Percentiles rank a stretch among this genome's conserved stretches.
These are phyloP conservation scores for Aspiorhynchus laticeps DNA, from an alignment of 2,113 vertebrate genomes.

Conservation along the genomic window DNA sequence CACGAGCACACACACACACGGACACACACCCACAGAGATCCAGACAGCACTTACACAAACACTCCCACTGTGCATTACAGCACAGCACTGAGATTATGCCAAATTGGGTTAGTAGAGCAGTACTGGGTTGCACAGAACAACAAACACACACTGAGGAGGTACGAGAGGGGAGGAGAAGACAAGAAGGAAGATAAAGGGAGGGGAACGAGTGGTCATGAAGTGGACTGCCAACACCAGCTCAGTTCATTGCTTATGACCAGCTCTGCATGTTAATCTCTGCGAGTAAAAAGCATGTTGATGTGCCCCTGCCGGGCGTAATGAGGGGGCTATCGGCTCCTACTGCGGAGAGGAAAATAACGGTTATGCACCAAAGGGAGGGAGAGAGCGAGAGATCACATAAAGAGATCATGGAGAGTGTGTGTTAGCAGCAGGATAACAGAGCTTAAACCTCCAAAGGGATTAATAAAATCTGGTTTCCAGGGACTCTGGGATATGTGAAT, in stretches of 20 bases:
- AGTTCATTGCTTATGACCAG: background rate
- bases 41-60: constrained; percentile 43
- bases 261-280: constrained; percentile 11
- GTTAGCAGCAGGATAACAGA: constrained; percentile 33
- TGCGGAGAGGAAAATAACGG: constrained; percentile 29
- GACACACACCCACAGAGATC: constrained; percentile 24
- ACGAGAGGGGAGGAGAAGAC: background rate
- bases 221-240: background rate
- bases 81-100: constrained; percentile 40
- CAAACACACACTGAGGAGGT: background rate
- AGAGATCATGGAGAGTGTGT: constrained; percentile 29
- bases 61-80: constrained; percentile 42
- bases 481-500: constrained; percentile 22
- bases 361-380: background rate
- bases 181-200: background rate
- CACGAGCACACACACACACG: background rate
- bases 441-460: constrained; percentile 41
- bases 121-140: constrained; percentile 40
- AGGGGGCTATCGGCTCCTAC: constrained; percentile 14
- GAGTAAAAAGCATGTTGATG: constrained; percentile 44
- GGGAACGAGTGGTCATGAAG: constrained; percentile 12
- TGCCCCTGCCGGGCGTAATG: constrained; percentile 34
- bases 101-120: constrained; percentile 50
- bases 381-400: constrained; percentile 27
- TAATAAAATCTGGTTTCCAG: constrained; percentile 31